Conservation (phyloP, 2,797 vertebrate species). For the Capromys pilorides region DNA sequence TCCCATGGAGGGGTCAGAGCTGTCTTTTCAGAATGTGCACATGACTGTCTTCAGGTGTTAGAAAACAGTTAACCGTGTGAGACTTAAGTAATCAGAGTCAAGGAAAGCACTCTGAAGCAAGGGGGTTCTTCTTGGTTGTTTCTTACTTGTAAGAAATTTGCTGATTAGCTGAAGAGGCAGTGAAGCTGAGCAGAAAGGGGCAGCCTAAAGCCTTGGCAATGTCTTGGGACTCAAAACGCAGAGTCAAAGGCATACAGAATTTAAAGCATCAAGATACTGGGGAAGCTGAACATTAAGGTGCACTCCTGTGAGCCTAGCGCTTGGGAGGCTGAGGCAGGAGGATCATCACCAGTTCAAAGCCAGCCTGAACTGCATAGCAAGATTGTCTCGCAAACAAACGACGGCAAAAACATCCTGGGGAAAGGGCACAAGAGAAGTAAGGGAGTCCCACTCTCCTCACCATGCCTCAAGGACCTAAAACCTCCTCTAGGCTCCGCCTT, state of each 20-base stretch:
- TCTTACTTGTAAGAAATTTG: background rate
- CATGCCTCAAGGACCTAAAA: too few species aligned
- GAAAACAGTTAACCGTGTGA: background rate
- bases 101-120: background rate
- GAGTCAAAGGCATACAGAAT: background rate
- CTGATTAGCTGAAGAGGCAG: background rate
- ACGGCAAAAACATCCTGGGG: background rate
- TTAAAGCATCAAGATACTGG: background rate
- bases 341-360: background rate
- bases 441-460: background rate
- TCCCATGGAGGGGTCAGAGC: background rate
- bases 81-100: background rate
- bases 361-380: background rate
- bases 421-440: background rate
- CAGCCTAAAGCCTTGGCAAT: background rate
- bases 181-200: background rate
- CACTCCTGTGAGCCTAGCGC: background rate
- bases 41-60: background rate
- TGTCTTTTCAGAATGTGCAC: background rate
- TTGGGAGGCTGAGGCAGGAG: background rate
- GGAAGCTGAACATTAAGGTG: background rate
- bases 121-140: background rate
- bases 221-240: background rate
- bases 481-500: too few species aligned
- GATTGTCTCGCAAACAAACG: background rate